Conservation (phyloP, 2,113 vertebrate species). For the Cephalopholis sonnerati region DNA sequence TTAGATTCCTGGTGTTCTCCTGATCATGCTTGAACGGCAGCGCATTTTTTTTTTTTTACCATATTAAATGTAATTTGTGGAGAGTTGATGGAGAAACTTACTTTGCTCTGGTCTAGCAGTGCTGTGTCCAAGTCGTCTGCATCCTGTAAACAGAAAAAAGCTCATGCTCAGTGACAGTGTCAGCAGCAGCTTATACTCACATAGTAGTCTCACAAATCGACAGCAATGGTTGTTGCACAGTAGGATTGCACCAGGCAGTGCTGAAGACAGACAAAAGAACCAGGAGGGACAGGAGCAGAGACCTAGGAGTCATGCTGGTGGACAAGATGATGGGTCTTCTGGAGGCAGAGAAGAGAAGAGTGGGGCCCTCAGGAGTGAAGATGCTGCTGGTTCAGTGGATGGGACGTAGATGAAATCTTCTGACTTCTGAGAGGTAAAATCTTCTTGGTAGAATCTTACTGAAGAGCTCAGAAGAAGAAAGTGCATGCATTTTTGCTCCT, state of each 20-base stretch:
- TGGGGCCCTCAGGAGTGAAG: conserved; percentile 12
- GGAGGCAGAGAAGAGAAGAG: conserved; percentile 8
- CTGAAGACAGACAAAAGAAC: too few species aligned
- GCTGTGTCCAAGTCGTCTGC: conserved; percentile 85
- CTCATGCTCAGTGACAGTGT: not conserved
- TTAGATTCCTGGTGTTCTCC: too few species aligned
- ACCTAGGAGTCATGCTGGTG: conserved; percentile 64
- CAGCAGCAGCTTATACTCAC: conserved; percentile 85
- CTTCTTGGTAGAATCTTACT: conserved; percentile 14
- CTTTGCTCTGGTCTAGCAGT: conserved; percentile 86
- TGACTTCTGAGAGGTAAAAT: not conserved
- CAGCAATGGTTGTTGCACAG: too few species aligned
- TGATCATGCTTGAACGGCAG: not conserved
- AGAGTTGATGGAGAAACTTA: conserved; percentile 68
- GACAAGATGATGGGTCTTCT: conserved; percentile 20
- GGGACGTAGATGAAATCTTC: not conserved
- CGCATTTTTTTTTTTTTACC: not conserved
- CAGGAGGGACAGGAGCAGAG: too few species aligned
- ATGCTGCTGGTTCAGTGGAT: conserved; percentile 17
- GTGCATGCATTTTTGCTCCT: conserved; percentile 29
- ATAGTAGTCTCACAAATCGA: conserved; percentile 88
- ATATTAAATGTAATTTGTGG: not conserved
- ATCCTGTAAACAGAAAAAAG: conserved; percentile 68
- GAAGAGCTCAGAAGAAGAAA: conserved; percentile 7
- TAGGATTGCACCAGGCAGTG: conserved; percentile 70